These are phyloP conservation scores for Nephotettix cincticeps DNA, from an alignment of 1,140 invertebrate species.

Conservation along the genomic window DNA sequence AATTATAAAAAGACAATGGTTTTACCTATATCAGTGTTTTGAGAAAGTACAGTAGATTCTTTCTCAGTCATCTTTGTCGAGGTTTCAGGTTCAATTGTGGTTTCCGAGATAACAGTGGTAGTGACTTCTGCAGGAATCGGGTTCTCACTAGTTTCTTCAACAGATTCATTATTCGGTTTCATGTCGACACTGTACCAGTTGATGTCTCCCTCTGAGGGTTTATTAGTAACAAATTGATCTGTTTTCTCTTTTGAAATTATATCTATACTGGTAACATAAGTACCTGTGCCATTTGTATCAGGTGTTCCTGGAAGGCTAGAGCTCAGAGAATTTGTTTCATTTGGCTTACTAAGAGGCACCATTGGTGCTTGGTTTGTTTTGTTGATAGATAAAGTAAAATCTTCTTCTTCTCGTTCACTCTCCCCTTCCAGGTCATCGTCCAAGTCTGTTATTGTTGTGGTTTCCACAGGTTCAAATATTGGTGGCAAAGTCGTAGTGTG, in stretches of 20 bases:
- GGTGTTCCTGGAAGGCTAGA: background rate
- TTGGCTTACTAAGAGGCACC: background rate
- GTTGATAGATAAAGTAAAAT: background rate
- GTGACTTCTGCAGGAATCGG: background rate
- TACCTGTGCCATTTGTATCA: background rate
- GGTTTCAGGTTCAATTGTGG: background rate
- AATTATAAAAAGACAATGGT: no score
- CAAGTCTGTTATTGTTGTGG: background rate
- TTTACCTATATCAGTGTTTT: no score
- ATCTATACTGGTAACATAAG: slow-evolving; percentile 1
- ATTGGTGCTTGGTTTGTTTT: background rate
- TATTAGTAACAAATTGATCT: background rate
- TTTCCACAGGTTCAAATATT: background rate
- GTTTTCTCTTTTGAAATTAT: slow-evolving; percentile 3
- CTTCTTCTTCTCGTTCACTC: background rate
- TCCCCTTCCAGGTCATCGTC: background rate
- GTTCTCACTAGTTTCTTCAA: background rate
- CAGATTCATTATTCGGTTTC: background rate
- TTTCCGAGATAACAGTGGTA: background rate
- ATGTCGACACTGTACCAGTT: background rate
- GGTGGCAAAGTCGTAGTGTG: background rate
- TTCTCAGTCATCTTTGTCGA: background rate
- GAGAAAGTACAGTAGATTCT: background rate
- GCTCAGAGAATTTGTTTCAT: background rate
- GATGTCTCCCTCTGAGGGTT: background rate